A percentile compares a stretch with the other conserved stretches of the same genome.
These are phyloP conservation scores for Sphyrna mokarran DNA, from an alignment of 2,113 vertebrate genomes.

Conservation along the genomic window DNA sequence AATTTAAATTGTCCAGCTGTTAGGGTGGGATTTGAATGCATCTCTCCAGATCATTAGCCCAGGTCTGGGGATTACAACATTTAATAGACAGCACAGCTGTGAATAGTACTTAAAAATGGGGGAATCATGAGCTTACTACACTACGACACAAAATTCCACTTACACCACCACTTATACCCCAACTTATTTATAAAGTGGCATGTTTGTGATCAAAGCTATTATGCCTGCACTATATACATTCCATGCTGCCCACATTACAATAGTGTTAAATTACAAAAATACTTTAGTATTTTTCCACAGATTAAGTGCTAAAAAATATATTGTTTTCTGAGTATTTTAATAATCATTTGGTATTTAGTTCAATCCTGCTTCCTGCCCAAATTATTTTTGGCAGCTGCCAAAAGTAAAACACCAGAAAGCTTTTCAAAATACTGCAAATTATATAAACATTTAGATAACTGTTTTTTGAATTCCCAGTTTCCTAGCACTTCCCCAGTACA, in stretches of 20 bases:
- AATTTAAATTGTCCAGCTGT: not conserved
- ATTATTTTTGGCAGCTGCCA: not conserved
- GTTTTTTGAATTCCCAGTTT: not conserved
- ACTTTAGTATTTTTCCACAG: not conserved
- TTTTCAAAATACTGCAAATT: not conserved
- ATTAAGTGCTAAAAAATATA: not conserved
- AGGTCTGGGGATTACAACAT: not conserved
- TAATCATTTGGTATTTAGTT: not conserved
- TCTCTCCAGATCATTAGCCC: not conserved
- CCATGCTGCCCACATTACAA: not conserved
- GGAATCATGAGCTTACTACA: not conserved
- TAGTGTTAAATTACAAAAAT: not conserved
- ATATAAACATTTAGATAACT: not conserved
- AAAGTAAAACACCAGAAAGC: not conserved
- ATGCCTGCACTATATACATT: not conserved
- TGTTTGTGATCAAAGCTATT: not conserved
- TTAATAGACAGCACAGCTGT: not conserved
- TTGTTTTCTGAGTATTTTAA: slow-evolving; percentile 9
- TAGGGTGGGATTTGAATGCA: not conserved
- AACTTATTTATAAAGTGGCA: slow-evolving; percentile 14
- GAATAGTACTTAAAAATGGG: not conserved
- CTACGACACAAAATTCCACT: not conserved
- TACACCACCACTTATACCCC: not conserved
- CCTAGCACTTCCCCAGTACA: not conserved
- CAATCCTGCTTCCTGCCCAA: slow-evolving; percentile 5